These are phyloP conservation scores for Zingel zingel DNA, from an alignment of 2,113 vertebrate genomes.

Conservation along the genomic window DNA sequence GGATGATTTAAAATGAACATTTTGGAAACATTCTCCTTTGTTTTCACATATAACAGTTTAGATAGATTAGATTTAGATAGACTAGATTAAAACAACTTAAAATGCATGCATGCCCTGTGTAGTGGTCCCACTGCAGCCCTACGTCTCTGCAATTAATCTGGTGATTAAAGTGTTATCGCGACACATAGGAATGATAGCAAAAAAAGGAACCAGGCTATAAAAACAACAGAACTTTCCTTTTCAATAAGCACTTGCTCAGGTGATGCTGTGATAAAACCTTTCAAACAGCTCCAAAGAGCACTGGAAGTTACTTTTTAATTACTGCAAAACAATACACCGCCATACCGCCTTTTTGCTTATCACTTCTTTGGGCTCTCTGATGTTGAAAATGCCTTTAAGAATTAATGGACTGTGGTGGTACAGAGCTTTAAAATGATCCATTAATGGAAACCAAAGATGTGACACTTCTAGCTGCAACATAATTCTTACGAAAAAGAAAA, in stretches of 20 bases:
- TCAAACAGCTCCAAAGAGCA: slow-evolving; percentile 35
- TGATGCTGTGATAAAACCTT: slow-evolving; percentile 21
- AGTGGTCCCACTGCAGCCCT: background rate
- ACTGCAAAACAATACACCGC: slow-evolving; percentile 21
- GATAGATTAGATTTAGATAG: too few species aligned
- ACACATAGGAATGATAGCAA: background rate
- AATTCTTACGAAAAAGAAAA: background rate
- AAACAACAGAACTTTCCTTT: slow-evolving; percentile 1
- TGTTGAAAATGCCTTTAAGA: slow-evolving; percentile 26
- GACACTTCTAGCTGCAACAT: background rate
- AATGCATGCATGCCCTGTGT: background rate
- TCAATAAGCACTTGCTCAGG: slow-evolving; percentile 19
- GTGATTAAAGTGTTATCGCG: background rate
- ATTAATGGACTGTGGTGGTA: slow-evolving; percentile 27
- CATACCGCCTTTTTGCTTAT: slow-evolving; percentile 11
- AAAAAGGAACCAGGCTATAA: background rate
- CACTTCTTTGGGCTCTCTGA: slow-evolving; percentile 11
- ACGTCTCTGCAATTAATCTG: slow-evolving; percentile 16
- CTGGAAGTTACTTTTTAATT: slow-evolving; percentile 38
- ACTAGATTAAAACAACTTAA: slow-evolving; percentile 5
- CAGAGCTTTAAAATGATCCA: slow-evolving; percentile 18
- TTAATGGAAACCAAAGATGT: slow-evolving; percentile 23
- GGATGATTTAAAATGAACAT: background rate
- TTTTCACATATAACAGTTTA: background rate
- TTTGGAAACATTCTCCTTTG: background rate